phyloP scores from a whole-genome alignment of 2,888 invertebrate genomes.

The Drosophila cyrtoloma region DNA sequence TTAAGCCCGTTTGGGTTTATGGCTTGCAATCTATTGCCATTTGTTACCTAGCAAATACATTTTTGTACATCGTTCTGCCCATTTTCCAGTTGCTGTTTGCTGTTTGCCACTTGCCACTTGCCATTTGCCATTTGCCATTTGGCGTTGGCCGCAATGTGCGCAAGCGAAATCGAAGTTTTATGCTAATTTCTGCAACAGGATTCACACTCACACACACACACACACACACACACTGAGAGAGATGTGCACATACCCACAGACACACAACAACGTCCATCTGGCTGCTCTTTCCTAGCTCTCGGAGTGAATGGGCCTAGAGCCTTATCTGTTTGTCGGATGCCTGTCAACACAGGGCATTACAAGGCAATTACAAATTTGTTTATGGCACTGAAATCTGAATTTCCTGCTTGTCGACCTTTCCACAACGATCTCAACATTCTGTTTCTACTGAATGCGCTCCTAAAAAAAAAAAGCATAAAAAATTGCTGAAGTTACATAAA shows the following conservation, averaged over 20 bases:
- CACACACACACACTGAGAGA: not conserved
- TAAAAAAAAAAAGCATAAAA: not conserved
- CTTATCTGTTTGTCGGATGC: constrained; percentile 74
- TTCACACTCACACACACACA: constrained; percentile 6
- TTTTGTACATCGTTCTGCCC: constrained; percentile 42
- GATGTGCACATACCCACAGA: constrained; percentile 3
- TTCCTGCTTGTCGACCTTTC: constrained; percentile 21
- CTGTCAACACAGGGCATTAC: constrained; percentile 81
- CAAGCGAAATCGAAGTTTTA: constrained; percentile 77
- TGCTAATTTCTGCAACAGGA: constrained; percentile 63
- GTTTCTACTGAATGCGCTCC: not conserved
- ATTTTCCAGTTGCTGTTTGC: constrained; percentile 18
- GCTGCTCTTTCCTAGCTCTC: constrained; percentile 24
- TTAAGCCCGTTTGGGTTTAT: constrained; percentile 62
- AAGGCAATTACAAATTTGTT: constrained; percentile 81
- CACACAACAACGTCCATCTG: constrained; percentile 23
- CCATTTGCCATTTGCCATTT: constrained; percentile 32
- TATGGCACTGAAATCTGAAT: constrained; percentile 62
- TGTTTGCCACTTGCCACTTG: not conserved
- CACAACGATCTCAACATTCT: constrained; percentile 12
- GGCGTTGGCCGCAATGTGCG: constrained; percentile 55
- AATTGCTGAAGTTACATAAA: not conserved
- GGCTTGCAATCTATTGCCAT: constrained; percentile 76
- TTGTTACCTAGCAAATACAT: constrained; percentile 67
- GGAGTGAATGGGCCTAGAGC: constrained; percentile 35